These are phyloP conservation scores for Acrocephalus arundinaceus DNA, from an alignment of 2,113 vertebrate species.

Conservation along the genomic window DNA sequence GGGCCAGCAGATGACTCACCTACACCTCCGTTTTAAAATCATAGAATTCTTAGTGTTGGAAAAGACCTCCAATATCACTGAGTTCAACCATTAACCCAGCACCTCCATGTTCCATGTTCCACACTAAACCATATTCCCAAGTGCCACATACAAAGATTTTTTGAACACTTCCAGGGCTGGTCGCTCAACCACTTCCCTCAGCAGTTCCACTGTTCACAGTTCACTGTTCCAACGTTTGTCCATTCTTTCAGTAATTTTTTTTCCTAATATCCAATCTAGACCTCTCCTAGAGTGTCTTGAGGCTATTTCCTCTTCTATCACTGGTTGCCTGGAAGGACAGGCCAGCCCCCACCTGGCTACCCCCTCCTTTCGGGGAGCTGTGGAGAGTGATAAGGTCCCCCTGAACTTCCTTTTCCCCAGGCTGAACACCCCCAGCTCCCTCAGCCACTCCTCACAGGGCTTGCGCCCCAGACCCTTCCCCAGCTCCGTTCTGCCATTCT, in stretches of 20 bases:
- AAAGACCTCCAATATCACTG: neutral
- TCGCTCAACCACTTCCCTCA: neutral
- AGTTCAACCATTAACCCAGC: neutral
- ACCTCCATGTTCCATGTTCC: neutral
- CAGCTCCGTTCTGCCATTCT: neutral
- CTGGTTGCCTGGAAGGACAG: neutral
- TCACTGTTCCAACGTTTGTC: neutral
- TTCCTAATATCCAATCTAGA: neutral
- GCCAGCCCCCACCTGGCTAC: too few species aligned
- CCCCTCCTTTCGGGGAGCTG: neutral
- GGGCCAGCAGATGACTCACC: rapidly evolving
- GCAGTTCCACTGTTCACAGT: neutral
- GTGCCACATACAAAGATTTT: neutral
- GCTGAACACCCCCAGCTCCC: neutral
- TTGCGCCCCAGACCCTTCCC: neutral
- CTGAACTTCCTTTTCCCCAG: neutral
- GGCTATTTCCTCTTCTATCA: neutral
- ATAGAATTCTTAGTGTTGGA: neutral
- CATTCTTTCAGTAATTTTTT: neutral
- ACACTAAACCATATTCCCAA: neutral
- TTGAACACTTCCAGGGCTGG: neutral
- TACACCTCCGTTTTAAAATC: neutral
- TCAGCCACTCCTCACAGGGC: neutral
- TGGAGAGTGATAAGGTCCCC: rapidly evolving
- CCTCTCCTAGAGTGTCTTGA: neutral